Evolutionary conservation across 2,797 vertebrate species (phyloP).

Genomic region (Gallinago stenura): DNA sequence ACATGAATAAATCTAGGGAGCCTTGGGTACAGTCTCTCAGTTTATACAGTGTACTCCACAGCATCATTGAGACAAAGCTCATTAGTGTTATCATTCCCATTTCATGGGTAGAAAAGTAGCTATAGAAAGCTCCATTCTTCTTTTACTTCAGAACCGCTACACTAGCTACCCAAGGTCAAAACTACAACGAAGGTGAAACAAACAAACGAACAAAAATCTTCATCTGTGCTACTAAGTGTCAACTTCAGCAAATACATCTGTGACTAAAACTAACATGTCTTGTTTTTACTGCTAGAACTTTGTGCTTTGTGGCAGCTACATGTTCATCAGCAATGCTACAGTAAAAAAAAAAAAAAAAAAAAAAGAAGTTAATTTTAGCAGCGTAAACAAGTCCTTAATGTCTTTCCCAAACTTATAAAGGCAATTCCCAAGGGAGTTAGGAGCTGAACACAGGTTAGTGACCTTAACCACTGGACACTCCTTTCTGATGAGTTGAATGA

Average conservation of each 20-base stretch:
- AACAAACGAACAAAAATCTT: neutral
- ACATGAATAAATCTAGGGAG: neutral
- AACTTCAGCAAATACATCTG: neutral
- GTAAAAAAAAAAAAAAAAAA: neutral
- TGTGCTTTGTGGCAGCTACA: neutral
- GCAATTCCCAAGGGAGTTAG: neutral
- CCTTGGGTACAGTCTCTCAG: neutral
- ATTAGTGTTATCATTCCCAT: neutral
- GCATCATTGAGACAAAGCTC: neutral
- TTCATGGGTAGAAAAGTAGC: neutral
- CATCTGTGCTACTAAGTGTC: neutral
- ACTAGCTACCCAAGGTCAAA: neutral
- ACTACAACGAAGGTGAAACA: neutral
- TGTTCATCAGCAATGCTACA: neutral
- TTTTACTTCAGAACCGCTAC: neutral
- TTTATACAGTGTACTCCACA: neutral
- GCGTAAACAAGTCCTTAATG: slow-evolving; percentile 16
- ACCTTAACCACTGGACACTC: neutral
- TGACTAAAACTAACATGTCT: neutral
- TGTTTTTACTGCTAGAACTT: neutral
- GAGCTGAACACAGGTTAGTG: slow-evolving; percentile 4
- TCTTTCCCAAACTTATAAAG: slow-evolving; percentile 4
- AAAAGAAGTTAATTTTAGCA: slow-evolving; percentile 7
- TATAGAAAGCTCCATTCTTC: neutral
- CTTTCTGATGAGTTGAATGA: neutral